Conservation (phyloP, 2,797 vertebrate genomes). For the Enteromius argenteus region DNA sequence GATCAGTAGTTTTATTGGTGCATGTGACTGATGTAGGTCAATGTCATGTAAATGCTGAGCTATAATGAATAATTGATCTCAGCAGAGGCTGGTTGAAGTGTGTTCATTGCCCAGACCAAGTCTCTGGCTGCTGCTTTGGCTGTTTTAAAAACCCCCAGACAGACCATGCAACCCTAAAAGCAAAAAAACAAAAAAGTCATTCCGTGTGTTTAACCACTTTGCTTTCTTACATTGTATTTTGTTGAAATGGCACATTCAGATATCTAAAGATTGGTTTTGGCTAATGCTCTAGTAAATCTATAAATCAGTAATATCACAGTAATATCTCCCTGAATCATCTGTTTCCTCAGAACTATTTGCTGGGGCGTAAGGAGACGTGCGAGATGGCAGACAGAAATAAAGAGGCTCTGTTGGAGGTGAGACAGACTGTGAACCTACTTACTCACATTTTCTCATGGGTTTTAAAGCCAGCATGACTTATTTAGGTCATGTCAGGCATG, state of each 20-base stretch:
- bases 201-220: not conserved
- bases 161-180: not conserved
- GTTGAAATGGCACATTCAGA: not conserved
- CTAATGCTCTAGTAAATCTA: not conserved
- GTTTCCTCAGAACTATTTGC: constrained; percentile 90
- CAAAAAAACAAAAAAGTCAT: not conserved
- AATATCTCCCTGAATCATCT: constrained; percentile 43
- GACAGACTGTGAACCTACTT: constrained; percentile 31
- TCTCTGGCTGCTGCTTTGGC: constrained; percentile 12
- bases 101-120: not conserved
- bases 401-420: constrained; percentile 95
- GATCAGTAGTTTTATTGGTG: not conserved
- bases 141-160: not conserved
- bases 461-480: constrained; percentile 13
- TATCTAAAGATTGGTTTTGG: not conserved
- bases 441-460: constrained; percentile 11
- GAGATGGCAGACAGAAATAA: constrained; percentile 99
- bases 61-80: constrained; percentile 53
- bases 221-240: not conserved
- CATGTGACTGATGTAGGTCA: constrained; percentile 37
- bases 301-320: constrained; percentile 10
- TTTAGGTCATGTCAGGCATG: constrained; percentile 35
- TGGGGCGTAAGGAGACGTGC: constrained; percentile 94
- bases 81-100: constrained; percentile 23
- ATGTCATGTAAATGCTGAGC: constrained; percentile 36